Conservation (phyloP, 2,797 vertebrate species). For the Lateolabrax maculatus region DNA sequence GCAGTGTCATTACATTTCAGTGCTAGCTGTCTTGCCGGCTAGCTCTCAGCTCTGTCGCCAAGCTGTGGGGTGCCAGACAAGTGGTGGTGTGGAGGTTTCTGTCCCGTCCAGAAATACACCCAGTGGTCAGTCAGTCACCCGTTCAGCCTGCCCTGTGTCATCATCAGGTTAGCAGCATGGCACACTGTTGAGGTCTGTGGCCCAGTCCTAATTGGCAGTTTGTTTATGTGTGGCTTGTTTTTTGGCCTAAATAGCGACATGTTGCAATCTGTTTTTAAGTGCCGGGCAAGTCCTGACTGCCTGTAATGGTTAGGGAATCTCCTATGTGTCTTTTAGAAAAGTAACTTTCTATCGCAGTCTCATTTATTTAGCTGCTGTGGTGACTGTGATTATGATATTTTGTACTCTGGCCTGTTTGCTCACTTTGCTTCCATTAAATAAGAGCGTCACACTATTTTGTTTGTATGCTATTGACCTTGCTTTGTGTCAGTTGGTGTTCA, state of each 20-base stretch:
- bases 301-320: constrained; percentile 24
- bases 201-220: constrained; percentile 27
- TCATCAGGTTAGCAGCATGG: constrained; percentile 30
- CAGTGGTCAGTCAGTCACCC: constrained; percentile 43
- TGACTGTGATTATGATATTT: neutral
- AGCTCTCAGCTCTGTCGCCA: constrained; percentile 50
- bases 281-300: constrained; percentile 23
- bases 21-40: constrained; percentile 47
- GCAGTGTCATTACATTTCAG: constrained; percentile 57
- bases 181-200: constrained; percentile 37
- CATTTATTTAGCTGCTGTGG: neutral
- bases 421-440: neutral
- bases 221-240: constrained; percentile 40
- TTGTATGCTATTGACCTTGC: neutral
- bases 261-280: constrained; percentile 19
- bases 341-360: neutral
- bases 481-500: neutral
- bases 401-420: neutral
- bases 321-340: neutral
- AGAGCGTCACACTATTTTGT: neutral
- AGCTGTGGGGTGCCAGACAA: constrained; percentile 39
- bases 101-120: constrained; percentile 32
- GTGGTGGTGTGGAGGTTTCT: constrained; percentile 25
- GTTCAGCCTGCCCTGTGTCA: constrained; percentile 43
- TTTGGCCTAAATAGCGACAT: constrained; percentile 43